phyloP scores from a whole-genome alignment of 2,113 vertebrate genomes.

The Heloderma charlesbogerti region DNA sequence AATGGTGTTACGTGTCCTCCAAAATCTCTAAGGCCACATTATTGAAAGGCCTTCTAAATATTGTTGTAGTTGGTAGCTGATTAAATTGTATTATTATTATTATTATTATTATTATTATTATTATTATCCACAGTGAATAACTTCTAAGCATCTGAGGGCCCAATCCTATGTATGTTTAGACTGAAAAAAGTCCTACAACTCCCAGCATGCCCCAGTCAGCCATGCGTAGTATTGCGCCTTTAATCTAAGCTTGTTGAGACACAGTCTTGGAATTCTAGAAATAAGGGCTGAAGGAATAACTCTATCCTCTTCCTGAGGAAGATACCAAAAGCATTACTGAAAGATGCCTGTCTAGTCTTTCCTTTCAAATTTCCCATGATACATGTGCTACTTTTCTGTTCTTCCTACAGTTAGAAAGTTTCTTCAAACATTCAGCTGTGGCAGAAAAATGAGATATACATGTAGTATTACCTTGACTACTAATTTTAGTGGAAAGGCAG shows the following conservation, averaged over 20 bases:
- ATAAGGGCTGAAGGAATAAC: background rate
- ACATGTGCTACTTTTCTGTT: background rate
- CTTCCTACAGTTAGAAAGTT: background rate
- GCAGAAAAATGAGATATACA: background rate
- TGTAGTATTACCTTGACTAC: background rate
- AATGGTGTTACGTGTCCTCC: background rate
- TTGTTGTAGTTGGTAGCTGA: background rate
- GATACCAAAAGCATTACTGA: background rate
- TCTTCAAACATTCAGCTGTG: background rate
- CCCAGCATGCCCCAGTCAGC: too few species aligned
- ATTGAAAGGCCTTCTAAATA: slow-evolving; percentile 10
- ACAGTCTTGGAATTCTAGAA: background rate
- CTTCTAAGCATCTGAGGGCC: background rate
- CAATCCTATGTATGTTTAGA: too few species aligned
- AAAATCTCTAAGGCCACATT: background rate
- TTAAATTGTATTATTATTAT: background rate
- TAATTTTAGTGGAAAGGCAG: too few species aligned
- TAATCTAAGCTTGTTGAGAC: background rate
- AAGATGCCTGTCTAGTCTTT: background rate
- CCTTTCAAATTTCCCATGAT: background rate
- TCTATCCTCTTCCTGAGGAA: background rate
- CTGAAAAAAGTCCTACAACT: too few species aligned
- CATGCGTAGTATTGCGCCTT: too few species aligned
- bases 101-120: too few species aligned
- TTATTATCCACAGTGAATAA: background rate